These are phyloP conservation scores for Phataginus tricuspis DNA, from an alignment of 2,797 vertebrate species.

Conservation along the genomic window DNA sequence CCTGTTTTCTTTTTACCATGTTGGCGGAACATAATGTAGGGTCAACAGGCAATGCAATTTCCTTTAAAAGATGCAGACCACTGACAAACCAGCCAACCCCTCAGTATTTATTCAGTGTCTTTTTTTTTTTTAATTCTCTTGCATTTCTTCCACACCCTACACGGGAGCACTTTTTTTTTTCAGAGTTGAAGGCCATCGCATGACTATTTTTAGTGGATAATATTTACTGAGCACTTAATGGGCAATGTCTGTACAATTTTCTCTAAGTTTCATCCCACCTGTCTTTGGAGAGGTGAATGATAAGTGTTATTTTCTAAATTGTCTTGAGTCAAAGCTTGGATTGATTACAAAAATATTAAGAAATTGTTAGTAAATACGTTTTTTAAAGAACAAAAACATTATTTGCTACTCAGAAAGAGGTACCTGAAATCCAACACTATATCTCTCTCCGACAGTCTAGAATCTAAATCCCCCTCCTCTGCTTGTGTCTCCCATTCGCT, in stretches of 20 bases:
- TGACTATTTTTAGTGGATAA: neutral
- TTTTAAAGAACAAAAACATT: neutral
- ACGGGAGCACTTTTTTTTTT: neutral
- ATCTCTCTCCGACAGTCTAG: neutral
- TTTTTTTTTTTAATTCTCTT: neutral
- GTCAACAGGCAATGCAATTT: neutral
- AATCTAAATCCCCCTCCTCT: neutral
- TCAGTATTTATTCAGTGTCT: neutral
- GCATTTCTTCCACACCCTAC: neutral
- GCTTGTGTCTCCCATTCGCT: neutral
- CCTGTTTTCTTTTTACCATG: neutral
- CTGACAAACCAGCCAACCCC: neutral
- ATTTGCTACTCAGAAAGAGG: neutral
- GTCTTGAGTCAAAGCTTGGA: constrained; percentile 23
- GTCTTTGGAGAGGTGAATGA: neutral
- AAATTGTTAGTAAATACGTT: neutral
- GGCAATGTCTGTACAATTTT: neutral
- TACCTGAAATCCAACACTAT: neutral
- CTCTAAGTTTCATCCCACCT: neutral
- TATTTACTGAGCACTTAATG: neutral
- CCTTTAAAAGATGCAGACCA: neutral
- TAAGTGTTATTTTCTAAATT: constrained; percentile 25
- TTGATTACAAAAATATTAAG: neutral
- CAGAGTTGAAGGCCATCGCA: neutral
- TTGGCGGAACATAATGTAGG: neutral